A percentile compares a stretch with the other conserved stretches of the same genome.
Evolutionary conservation across 2,113 vertebrate genomes (phyloP).

Genomic region (Myrmecophaga tridactyla): DNA sequence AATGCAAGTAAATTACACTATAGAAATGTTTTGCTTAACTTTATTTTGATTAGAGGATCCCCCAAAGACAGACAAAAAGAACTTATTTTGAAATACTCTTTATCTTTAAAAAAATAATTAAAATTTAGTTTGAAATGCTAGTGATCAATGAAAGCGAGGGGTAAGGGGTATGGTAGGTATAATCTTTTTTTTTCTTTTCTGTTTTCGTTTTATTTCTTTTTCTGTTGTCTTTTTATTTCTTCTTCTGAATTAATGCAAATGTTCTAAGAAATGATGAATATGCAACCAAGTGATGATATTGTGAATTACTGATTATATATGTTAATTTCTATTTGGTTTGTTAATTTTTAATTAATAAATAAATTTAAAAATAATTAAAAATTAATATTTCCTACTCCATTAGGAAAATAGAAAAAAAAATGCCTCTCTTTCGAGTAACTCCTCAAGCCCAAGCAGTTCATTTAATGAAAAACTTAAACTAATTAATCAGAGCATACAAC

Average conservation of each 20-base stretch:
- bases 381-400: constrained; percentile 1
- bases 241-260: no score
- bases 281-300: no score
- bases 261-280: no score
- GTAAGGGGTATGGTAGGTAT: no score
- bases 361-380: constrained; percentile 15
- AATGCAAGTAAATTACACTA: background rate
- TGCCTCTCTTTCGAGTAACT: background rate
- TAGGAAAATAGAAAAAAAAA: background rate
- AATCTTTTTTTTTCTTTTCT: no score
- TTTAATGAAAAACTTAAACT: constrained; percentile 28
- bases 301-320: no score
- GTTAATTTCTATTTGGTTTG: no score
- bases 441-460: background rate
- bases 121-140: no score
- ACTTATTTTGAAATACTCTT: constrained; percentile 4
- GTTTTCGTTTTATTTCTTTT: no score
- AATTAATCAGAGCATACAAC: constrained; percentile 1
- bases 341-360: no score
- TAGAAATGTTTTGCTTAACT: background rate
- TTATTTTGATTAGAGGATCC: background rate
- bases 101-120: constrained; percentile 15
- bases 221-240: no score
- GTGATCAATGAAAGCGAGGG: no score
- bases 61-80: background rate